These are phyloP conservation scores for Hydrolagus affinis DNA, from an alignment of 2,113 vertebrate species.

Conservation along the genomic window DNA sequence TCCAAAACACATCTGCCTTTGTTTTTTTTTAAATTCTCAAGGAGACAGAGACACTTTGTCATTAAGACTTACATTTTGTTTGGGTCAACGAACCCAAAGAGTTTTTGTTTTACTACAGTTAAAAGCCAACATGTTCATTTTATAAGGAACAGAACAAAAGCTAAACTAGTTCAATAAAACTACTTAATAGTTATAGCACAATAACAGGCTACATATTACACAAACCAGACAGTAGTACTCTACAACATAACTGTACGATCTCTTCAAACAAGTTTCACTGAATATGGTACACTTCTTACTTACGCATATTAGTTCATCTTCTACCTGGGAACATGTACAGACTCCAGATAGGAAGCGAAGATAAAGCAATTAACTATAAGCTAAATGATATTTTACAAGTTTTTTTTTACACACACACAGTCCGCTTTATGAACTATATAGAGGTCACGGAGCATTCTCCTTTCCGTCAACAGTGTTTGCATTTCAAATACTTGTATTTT, in stretches of 20 bases:
- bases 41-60: constrained; percentile 49
- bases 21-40: constrained; percentile 28
- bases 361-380: constrained; percentile 21
- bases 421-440: not conserved
- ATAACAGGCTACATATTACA: constrained; percentile 51
- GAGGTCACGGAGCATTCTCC: not conserved
- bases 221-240: constrained; percentile 32
- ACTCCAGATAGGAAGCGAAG: constrained; percentile 25
- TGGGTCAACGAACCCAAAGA: constrained; percentile 75
- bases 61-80: constrained; percentile 76
- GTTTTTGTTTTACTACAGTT: constrained; percentile 62
- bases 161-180: constrained; percentile 49
- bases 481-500: not conserved
- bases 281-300: constrained; percentile 25
- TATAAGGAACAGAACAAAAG: constrained; percentile 37
- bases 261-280: constrained; percentile 30
- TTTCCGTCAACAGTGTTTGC: constrained; percentile 7
- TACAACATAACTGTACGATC: constrained; percentile 25
- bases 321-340: constrained; percentile 15
- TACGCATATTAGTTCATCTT: constrained; percentile 1
- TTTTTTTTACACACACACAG: not conserved
- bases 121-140: constrained; percentile 59
- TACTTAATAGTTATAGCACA: constrained; percentile 34
- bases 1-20: constrained; percentile 27
- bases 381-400: constrained; percentile 21